Conservation (phyloP, 2,888 invertebrate genomes). For the Melanostoma scalare region DNA sequence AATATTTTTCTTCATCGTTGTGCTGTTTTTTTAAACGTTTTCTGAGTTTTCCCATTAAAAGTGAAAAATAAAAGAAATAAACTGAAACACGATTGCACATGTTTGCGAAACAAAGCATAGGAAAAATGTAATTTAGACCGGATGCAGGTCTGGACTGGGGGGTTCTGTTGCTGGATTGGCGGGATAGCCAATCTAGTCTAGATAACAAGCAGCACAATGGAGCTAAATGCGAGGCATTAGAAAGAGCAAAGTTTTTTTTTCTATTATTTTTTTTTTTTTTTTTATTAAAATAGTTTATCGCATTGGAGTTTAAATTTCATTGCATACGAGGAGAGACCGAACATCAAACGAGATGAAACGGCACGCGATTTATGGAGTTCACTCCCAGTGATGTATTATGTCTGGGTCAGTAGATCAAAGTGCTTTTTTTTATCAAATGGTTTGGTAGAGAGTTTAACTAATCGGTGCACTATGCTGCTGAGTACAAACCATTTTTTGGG, state of each 20-base stretch:
- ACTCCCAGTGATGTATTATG: too few relatives aligned
- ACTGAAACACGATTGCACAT: constrained; percentile 30
- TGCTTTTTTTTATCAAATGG: too few relatives aligned
- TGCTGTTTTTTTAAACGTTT: constrained; percentile 1
- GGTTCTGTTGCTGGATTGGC: neutral
- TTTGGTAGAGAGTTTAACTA: too few relatives aligned
- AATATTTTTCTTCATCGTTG: constrained; percentile 6
- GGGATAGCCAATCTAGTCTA: neutral
- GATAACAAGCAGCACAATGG: constrained; percentile 22
- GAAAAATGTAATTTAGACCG: constrained; percentile 49
- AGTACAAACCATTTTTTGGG: too few relatives aligned
- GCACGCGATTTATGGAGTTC: too few relatives aligned
- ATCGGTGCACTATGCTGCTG: too few relatives aligned
- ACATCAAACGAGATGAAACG: too few relatives aligned
- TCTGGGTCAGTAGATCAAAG: too few relatives aligned
- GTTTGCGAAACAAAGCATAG: constrained; percentile 41
- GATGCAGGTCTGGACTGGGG: constrained; percentile 43
- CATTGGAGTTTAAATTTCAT: neutral
- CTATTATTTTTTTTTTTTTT: neutral
- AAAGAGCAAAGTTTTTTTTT: constrained; percentile 23
- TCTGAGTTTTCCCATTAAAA: constrained; percentile 10
- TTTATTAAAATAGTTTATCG: neutral
- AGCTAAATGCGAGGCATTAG: constrained; percentile 45
- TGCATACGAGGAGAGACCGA: too few relatives aligned
- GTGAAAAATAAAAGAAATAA: neutral